Evolutionary conservation across 2,888 invertebrate species (phyloP), one percentile per base, ranked within the genome.

Genomic region (Cheilosia urbana): DNA sequence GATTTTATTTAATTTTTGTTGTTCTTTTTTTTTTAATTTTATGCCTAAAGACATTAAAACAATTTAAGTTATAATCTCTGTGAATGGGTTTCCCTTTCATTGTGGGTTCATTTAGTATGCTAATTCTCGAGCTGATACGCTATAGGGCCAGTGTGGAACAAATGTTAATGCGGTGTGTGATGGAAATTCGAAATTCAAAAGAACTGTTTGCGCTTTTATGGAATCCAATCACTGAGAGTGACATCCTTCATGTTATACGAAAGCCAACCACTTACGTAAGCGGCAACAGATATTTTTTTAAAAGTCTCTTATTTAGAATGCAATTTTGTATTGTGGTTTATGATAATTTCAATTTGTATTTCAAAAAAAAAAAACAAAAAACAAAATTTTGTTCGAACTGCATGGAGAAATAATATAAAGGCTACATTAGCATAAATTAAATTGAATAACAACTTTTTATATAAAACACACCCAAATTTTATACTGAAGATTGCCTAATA

Each of bases 21-120:
- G n/a, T 17, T 37, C 47, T 66, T 37, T 58, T 51, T 45, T 71
- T 21, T n/a, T 55, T 42, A n/a, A n/a, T 63, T 19, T 42, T 34
- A 37, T 30, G 24, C 57, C 62, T 7, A 57, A 69, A 65, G 69
- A 45, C 19, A 57, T 77, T 77, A 63, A 66, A 42, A 72, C 47
- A 49, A 80, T 76, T 72, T 42, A 47, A 66, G 80, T 75, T 80
- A 62, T 69, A 71, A 71, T 71, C 21, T 75, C 24, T 51, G 45
- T 34, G 45, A 17, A 73, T 62, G 62, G 80, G 63, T 85, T 85
- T 77, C 76, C 85, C 76, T 85, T 85, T 85, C 81, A 45, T 77
- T 76, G 15, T 47, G 42, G 53, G 62, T 58, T 80, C 65, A 53
- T 84, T 84, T 69, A 60, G 69, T 72, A 85, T 85, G 80, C 13